Evolutionary conservation across 1,140 invertebrate species (phyloP).

Genomic region (Zaprionus kolodkinae): DNA sequence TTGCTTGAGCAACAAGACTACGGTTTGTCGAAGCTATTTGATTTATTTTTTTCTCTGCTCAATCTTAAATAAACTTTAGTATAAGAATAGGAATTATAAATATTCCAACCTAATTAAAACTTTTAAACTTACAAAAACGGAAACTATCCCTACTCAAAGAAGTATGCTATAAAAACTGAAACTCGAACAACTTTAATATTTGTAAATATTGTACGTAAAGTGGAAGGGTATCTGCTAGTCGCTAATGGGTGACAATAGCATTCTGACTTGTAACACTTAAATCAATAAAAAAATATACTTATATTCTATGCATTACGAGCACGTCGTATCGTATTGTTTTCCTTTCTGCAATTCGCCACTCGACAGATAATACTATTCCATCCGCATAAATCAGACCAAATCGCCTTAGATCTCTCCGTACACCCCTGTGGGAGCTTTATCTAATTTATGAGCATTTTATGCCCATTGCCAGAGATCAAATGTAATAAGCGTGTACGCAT

Average conservation of each 20-base stretch:
- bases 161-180: background rate
- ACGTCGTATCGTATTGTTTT: conserved; percentile 4
- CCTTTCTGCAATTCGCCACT: background rate
- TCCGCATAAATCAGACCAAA: conserved; percentile 41
- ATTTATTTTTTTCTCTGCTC: background rate
- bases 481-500: conserved; percentile 71
- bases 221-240: background rate
- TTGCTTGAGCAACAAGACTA: background rate
- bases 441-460: conserved; percentile 80
- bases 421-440: conserved; percentile 48
- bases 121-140: background rate
- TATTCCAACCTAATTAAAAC: background rate
- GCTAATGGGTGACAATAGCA: no score
- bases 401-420: background rate
- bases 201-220: background rate
- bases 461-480: conserved; percentile 68
- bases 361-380: background rate
- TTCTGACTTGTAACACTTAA: conserved; percentile 5
- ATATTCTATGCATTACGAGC: background rate
- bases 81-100: background rate
- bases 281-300: conserved; percentile 11
- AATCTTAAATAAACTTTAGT: background rate
- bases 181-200: background rate
- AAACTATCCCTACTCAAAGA: background rate
- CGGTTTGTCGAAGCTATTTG: background rate